Evolutionary conservation across 2,888 invertebrate species (phyloP).

Genomic region (Meandrusa payeni): DNA sequence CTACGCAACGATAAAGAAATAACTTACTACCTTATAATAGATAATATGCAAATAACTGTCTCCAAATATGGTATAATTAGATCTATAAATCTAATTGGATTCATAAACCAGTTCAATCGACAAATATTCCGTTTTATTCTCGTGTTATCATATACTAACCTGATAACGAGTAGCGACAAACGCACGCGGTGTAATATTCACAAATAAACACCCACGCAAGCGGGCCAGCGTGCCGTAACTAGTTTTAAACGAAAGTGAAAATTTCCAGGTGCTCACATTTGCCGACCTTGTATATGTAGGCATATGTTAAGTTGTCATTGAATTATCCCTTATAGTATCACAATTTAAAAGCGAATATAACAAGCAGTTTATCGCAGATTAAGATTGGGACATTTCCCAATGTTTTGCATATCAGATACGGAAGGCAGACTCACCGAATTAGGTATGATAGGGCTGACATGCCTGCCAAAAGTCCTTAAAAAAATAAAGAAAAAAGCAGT

Average conservation of each 20-base stretch:
- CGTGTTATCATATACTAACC: constrained; percentile 9
- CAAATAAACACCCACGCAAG: constrained; percentile 25
- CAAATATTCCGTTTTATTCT: constrained; percentile 27
- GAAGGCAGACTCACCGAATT: no score
- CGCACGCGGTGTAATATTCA: constrained; percentile 5
- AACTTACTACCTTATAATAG: constrained; percentile 1
- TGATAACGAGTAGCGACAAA: constrained; percentile 9
- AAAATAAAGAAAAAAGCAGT: no score
- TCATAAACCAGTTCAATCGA: constrained; percentile 19
- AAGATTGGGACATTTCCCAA: no score
- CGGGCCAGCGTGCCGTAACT: constrained; percentile 29
- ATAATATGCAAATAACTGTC: constrained; percentile 14
- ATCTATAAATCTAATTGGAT: constrained; percentile 5
- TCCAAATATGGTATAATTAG: constrained; percentile 2
- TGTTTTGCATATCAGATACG: no score
- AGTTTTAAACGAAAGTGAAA: constrained; percentile 36
- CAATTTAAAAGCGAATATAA: no score
- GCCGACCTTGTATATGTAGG: constrained; percentile 12
- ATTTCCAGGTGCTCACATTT: constrained; percentile 18
- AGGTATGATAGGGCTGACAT: no score
- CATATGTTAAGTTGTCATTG: background rate
- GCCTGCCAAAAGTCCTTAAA: no score
- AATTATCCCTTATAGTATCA: background rate
- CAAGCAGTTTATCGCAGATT: no score
- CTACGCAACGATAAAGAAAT: constrained; percentile 7